Conservation (phyloP, 1,140 invertebrate genomes). For the Anadara kagoshimensis region DNA sequence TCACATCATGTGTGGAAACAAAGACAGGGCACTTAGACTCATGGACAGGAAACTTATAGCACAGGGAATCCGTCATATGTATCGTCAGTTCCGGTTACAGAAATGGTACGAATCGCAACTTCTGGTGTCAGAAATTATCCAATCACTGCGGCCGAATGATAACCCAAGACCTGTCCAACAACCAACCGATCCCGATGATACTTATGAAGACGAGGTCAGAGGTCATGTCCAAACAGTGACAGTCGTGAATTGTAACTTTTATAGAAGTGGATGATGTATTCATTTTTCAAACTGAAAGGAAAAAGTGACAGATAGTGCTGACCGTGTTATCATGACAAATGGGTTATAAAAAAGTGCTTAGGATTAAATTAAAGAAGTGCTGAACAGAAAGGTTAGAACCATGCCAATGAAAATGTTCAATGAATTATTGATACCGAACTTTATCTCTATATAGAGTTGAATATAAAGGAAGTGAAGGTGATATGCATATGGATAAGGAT, state of each 20-base stretch:
- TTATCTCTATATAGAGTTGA: too few species aligned
- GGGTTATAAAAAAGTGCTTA: too few species aligned
- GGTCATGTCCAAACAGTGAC: constrained; percentile 6
- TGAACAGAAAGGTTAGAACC: too few species aligned
- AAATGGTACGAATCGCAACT: constrained; percentile 11
- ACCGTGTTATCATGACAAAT: too few species aligned
- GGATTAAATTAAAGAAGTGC: too few species aligned
- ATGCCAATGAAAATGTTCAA: too few species aligned
- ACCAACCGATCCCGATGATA: constrained; percentile 1
- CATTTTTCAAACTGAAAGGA: too few species aligned
- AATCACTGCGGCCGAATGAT: constrained; percentile 6
- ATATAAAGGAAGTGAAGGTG: too few species aligned
- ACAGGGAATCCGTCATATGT: constrained; percentile 4
- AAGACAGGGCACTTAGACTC: neutral
- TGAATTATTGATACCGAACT: too few species aligned
- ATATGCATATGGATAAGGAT: too few species aligned
- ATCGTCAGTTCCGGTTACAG: constrained; percentile 4
- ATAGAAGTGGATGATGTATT: neutral
- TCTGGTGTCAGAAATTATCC: constrained; percentile 12
- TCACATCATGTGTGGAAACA: constrained; percentile 4
- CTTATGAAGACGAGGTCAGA: constrained; percentile 1
- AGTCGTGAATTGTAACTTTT: constrained; percentile 5
- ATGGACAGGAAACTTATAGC: constrained; percentile 4
- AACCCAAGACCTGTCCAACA: constrained; percentile 1
- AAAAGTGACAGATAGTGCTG: too few species aligned